Evolutionary conservation across 1,140 invertebrate species (phyloP).

Genomic region (Cephus cinctus): DNA sequence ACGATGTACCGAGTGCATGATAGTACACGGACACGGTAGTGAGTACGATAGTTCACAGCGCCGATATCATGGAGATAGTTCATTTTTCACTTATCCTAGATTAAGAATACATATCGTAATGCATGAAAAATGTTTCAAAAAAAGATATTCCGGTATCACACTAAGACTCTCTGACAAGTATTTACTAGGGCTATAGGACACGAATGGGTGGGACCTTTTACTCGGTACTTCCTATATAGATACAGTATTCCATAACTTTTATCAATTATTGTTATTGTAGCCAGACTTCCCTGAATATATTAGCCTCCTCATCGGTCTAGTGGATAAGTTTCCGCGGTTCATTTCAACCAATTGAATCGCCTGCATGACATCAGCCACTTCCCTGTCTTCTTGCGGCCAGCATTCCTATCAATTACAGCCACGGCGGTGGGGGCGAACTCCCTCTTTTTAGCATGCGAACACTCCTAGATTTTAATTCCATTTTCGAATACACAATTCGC

Average conservation of each 20-base stretch:
- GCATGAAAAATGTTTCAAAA: too few species aligned
- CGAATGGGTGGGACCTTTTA: conserved; percentile 20
- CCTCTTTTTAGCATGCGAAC: too few species aligned
- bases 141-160: too few species aligned
- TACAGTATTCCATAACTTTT: neutral
- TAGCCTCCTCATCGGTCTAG: conserved; percentile 14
- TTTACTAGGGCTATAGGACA: conserved; percentile 23
- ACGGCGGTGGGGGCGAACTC: conserved; percentile 14
- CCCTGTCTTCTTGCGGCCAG: conserved; percentile 27
- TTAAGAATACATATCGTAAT: too few species aligned
- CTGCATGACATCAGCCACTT: conserved; percentile 42
- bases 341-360: conserved; percentile 47
- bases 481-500: too few species aligned
- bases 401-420: conserved; percentile 39
- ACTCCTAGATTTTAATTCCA: too few species aligned
- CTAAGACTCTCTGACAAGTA: neutral
- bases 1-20: too few species aligned
- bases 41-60: too few species aligned
- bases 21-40: too few species aligned
- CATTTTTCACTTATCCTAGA: too few species aligned
- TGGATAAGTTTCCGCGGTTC: conserved; percentile 35
- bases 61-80: too few species aligned
- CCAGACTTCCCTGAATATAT: neutral
- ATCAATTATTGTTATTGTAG: neutral
- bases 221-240: neutral